These are phyloP conservation scores for Onychorhynchus coronatus DNA, from an alignment of 2,113 vertebrate species.

Conservation along the genomic window DNA sequence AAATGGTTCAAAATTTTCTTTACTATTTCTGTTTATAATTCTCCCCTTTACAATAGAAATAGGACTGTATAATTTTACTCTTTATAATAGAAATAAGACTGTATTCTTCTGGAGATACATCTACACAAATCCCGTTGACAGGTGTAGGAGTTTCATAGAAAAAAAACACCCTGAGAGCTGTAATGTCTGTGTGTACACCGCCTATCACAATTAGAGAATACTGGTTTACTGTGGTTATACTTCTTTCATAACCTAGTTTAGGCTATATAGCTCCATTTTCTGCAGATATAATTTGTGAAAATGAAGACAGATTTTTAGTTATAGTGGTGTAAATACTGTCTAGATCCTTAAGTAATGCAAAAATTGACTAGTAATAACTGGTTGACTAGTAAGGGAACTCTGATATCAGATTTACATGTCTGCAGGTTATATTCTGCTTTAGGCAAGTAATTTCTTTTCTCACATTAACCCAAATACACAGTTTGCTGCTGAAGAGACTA, in stretches of 20 bases:
- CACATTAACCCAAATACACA: background rate
- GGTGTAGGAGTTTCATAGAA: background rate
- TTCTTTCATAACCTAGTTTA: background rate
- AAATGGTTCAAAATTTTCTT: background rate
- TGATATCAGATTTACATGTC: background rate
- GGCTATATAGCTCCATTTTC: background rate
- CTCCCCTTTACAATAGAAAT: background rate
- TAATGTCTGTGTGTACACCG: background rate
- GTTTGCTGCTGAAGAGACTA: background rate
- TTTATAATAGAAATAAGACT: background rate
- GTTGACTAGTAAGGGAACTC: background rate
- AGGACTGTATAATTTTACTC: background rate
- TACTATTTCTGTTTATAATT: background rate
- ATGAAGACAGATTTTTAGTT: background rate
- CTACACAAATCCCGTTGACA: background rate
- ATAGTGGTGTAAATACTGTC: background rate
- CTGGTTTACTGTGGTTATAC: background rate
- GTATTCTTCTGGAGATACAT: background rate
- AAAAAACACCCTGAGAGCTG: fast-evolving
- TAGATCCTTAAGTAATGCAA: background rate
- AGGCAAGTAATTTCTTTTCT: background rate
- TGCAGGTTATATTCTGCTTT: background rate
- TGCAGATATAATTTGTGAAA: background rate
- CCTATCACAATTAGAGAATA: fast-evolving
- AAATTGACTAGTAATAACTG: background rate